These are phyloP conservation scores for Malacoctenus gilli DNA, from an alignment of 2,797 vertebrate species.

Conservation along the genomic window DNA sequence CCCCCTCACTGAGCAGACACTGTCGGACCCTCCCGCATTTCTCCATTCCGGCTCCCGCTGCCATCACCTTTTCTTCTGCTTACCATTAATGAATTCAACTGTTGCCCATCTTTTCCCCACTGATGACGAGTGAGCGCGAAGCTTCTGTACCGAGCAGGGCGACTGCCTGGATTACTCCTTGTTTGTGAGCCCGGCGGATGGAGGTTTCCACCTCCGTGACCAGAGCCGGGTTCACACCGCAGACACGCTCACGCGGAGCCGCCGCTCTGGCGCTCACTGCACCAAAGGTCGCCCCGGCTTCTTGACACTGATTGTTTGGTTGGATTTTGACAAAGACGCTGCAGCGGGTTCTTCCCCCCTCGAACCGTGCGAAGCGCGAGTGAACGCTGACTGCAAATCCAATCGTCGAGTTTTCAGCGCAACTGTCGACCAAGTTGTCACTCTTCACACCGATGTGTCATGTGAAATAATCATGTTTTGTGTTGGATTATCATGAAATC, in stretches of 20 bases:
- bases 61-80: too few relatives aligned
- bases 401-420: slow-evolving; percentile 32
- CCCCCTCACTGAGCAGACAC: slow-evolving; percentile 25
- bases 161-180: slow-evolving; percentile 79
- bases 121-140: slow-evolving; percentile 62
- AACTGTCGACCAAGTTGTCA: too few relatives aligned
- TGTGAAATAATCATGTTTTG: slow-evolving; percentile 31
- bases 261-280: slow-evolving; percentile 66
- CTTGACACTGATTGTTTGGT: slow-evolving; percentile 63
- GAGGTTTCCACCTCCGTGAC: slow-evolving; percentile 79
- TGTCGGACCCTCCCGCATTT: slow-evolving; percentile 17
- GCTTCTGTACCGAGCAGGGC: slow-evolving; percentile 80
- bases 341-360: slow-evolving; percentile 34
- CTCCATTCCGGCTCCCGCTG: slow-evolving; percentile 22
- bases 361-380: slow-evolving; percentile 33
- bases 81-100: too few relatives aligned
- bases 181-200: slow-evolving; percentile 79
- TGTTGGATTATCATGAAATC: slow-evolving; percentile 32
- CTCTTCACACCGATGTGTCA: slow-evolving; percentile 39
- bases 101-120: slow-evolving; percentile 49
- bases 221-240: slow-evolving; percentile 75
- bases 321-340: slow-evolving; percentile 61
- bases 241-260: slow-evolving; percentile 67
- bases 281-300: slow-evolving; percentile 65
- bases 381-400: slow-evolving; percentile 48